These are phyloP conservation scores for Brachyopa scutellaris DNA, from an alignment of 2,888 invertebrate species.

Conservation along the genomic window DNA sequence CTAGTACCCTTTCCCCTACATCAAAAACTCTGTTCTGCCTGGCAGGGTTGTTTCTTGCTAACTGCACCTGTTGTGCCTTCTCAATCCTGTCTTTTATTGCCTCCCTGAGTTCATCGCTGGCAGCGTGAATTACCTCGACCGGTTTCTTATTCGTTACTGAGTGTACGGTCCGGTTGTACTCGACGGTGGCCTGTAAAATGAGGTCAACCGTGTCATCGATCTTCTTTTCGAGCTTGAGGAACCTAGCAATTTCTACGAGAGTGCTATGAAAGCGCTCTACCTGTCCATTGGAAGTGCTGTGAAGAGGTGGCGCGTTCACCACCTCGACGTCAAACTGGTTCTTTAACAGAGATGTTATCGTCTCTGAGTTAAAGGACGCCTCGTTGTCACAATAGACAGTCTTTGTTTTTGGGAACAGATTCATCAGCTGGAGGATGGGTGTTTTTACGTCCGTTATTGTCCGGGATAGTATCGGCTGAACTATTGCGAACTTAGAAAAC, in stretches of 20 bases:
- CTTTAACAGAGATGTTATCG: neutral
- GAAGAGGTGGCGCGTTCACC: neutral
- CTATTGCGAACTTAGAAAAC: neutral
- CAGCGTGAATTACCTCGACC: neutral
- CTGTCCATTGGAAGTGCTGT: neutral
- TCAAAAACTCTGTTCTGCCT: conserved; percentile 28
- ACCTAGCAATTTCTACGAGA: neutral
- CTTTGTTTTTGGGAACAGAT: no score
- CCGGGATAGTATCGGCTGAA: conserved; percentile 13
- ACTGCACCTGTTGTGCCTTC: no score
- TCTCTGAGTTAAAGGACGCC: neutral
- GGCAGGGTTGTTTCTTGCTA: no score
- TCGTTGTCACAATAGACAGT: neutral
- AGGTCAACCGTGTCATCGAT: conserved; percentile 33
- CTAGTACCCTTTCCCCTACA: conserved; percentile 34
- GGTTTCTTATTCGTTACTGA: conserved; percentile 30
- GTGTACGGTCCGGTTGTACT: conserved; percentile 39
- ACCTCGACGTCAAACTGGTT: neutral
- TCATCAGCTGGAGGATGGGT: no score
- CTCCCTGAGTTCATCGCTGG: neutral
- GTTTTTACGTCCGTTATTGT: neutral
- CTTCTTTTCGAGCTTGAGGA: neutral
- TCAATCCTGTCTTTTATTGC: conserved; percentile 25
- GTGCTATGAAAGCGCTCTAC: conserved; percentile 6
- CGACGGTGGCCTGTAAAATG: conserved; percentile 33